These are phyloP conservation scores for Halichoeres trimaculatus DNA, from an alignment of 2,113 vertebrate genomes.

Conservation along the genomic window DNA sequence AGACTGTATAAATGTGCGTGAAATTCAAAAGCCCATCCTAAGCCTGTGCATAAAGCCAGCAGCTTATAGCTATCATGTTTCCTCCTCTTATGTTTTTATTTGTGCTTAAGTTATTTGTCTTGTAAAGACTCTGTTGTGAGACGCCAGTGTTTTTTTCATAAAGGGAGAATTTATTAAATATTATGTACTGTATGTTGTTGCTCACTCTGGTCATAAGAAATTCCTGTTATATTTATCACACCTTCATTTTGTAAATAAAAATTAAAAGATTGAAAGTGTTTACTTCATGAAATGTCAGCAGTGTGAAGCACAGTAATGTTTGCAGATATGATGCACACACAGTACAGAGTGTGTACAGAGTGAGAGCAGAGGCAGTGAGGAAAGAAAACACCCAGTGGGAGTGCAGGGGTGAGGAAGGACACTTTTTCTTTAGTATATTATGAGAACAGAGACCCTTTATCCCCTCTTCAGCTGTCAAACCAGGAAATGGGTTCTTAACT, in stretches of 20 bases:
- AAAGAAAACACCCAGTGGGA: slow-evolving; percentile 39
- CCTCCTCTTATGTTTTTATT: slow-evolving; percentile 39
- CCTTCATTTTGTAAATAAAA: slow-evolving; percentile 71
- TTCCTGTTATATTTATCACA: slow-evolving; percentile 50
- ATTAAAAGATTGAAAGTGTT: slow-evolving; percentile 10
- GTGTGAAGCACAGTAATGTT: slow-evolving; percentile 7
- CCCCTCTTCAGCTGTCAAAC: slow-evolving; percentile 58
- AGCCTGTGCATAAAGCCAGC: slow-evolving; percentile 38
- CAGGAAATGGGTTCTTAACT: slow-evolving; percentile 64
- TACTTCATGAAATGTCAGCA: not conserved
- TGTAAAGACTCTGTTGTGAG: slow-evolving; percentile 84
- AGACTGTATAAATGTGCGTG: slow-evolving; percentile 43
- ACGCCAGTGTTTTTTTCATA: slow-evolving; percentile 82
- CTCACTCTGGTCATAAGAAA: slow-evolving; percentile 33
- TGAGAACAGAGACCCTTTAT: slow-evolving; percentile 63
- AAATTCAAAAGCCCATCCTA: slow-evolving; percentile 10
- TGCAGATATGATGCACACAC: not conserved
- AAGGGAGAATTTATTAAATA: slow-evolving; percentile 62
- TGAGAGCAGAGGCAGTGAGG: slow-evolving; percentile 3
- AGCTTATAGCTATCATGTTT: slow-evolving; percentile 21
- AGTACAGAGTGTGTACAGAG: slow-evolving; percentile 2
- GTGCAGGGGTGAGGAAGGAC: slow-evolving; percentile 15
- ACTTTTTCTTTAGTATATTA: slow-evolving; percentile 47
- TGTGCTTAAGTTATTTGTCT: slow-evolving; percentile 92
- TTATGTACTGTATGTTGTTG: slow-evolving; percentile 28